Conservation (phyloP, 2,113 vertebrate genomes). For the Hypanus sabinus region DNA sequence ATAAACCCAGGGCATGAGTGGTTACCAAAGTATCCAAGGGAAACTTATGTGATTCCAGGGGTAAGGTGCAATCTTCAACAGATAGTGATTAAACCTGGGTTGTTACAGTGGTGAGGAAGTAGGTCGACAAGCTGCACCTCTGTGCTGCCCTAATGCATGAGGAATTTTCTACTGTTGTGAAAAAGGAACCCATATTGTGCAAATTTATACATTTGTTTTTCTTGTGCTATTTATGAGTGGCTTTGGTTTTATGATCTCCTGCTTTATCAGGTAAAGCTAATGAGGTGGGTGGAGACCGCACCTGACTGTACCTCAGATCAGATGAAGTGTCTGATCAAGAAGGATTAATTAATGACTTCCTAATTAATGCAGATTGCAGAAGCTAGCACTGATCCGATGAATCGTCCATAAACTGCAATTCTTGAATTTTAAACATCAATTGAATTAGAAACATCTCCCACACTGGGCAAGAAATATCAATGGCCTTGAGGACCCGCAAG, state of each 20-base stretch:
- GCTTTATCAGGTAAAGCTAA: not conserved
- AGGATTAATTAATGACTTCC: not conserved
- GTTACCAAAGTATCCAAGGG: too few relatives aligned
- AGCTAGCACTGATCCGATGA: not conserved
- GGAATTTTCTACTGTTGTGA: not conserved
- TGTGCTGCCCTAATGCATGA: too few relatives aligned
- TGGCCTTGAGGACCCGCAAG: not conserved
- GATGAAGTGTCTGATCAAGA: not conserved
- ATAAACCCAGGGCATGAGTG: too few relatives aligned
- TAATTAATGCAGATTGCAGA: not conserved
- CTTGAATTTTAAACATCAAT: not conserved
- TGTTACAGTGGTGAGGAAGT: too few relatives aligned
- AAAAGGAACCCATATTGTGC: too few relatives aligned
- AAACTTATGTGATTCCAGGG: too few relatives aligned
- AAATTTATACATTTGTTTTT: too few relatives aligned
- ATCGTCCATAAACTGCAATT: not conserved
- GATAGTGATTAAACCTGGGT: too few relatives aligned
- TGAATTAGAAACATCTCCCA: not conserved
- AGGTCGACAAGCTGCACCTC: too few relatives aligned
- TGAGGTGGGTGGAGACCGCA: not conserved
- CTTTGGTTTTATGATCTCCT: not conserved
- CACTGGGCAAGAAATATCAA: not conserved
- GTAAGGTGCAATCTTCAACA: too few relatives aligned
- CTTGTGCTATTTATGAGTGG: not conserved
- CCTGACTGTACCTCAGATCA: not conserved